Evolutionary conservation across 2,888 invertebrate species (phyloP), one percentile per base, ranked within the genome.

Genomic region (Athetis lepigone): DNA sequence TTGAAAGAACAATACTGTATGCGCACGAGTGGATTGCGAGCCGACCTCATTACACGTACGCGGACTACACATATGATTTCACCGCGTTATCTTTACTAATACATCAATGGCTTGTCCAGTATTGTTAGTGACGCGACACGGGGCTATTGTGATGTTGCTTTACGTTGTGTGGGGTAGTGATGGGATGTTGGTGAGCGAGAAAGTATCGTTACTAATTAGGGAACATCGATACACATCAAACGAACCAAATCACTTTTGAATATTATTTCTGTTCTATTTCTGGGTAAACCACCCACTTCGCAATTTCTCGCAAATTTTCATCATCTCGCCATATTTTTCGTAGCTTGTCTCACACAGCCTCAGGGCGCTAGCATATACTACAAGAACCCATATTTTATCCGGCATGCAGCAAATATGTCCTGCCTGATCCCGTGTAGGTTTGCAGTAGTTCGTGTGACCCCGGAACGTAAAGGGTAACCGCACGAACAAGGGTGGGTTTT

Each of bases 21-120:
- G 85, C 81, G 80, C 76, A 73, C 74, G 77, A 80, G 75, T 80
- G 60, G 72, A 79, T 79, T 71, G 75, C 72, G 49, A 63, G 58
- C 69, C 80, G 79, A 80, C 82, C 82, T 79, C 81, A 81, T 80
- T 83, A 82, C 73, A 65, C 79, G 83, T 80, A 75, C 67, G 69
- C 80, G 74, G 70, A 67, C 66, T 85, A 83, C 89, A 90, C 87
- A 90, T 93, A 88, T 94, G 93, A 92, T 93, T 93, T 94, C 94
- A 90, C 91, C 84, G 88, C 85, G 88, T 89, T 93, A 94, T 93
- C 94, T 89, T 84, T 82, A 86, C 91, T 90, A 90, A 93, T 93
- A 92, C 93, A 94, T 94, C 94, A 94, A 93, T 88, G 86, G 88
- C 89, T 91, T 92, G 92, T 93, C 92, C 90, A 88, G 89, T 89